Conservation (phyloP, 2,888 invertebrate species). For the Drosophila borborema region DNA sequence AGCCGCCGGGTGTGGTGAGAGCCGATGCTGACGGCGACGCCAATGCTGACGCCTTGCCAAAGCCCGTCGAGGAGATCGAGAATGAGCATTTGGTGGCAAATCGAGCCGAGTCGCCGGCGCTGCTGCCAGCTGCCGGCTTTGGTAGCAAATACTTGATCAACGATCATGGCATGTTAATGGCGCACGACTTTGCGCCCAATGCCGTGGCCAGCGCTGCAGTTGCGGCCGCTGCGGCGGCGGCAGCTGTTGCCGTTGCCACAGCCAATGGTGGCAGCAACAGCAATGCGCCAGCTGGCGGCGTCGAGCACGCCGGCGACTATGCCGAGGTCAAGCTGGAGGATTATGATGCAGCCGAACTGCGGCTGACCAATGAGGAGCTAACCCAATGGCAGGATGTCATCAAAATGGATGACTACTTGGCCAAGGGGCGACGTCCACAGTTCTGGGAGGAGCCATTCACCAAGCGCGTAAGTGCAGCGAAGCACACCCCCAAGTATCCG, state of each 20-base stretch:
- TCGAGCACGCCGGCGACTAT: slow-evolving; percentile 63
- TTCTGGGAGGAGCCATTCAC: slow-evolving; percentile 97
- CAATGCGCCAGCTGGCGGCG: slow-evolving; percentile 14
- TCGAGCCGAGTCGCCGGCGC: slow-evolving; percentile 57
- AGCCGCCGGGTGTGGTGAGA: background rate
- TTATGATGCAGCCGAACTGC: slow-evolving; percentile 79
- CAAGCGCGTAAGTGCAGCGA: slow-evolving; percentile 86
- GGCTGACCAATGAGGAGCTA: slow-evolving; percentile 82
- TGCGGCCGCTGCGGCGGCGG: slow-evolving; percentile 58
- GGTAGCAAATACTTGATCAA: slow-evolving; percentile 78
- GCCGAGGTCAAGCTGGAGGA: slow-evolving; percentile 81
- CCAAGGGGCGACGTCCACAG: slow-evolving; percentile 94
- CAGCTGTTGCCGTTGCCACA: slow-evolving; percentile 59
- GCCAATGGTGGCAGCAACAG: slow-evolving; percentile 43
- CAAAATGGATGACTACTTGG: slow-evolving; percentile 94
- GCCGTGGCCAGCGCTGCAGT: slow-evolving; percentile 65
- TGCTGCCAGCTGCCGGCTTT: slow-evolving; percentile 64
- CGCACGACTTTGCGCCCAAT: slow-evolving; percentile 77
- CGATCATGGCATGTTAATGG: slow-evolving; percentile 81
- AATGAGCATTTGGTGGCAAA: slow-evolving; percentile 68
- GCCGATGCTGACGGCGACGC: background rate
- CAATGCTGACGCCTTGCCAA: slow-evolving; percentile 51
- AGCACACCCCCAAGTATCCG: accelerated
- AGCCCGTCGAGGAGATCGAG: slow-evolving; percentile 82
- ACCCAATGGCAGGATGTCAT: slow-evolving; percentile 88